phyloP scores from a whole-genome alignment of 2,888 invertebrate species.

The Pristionchus maxplancki region DNA sequence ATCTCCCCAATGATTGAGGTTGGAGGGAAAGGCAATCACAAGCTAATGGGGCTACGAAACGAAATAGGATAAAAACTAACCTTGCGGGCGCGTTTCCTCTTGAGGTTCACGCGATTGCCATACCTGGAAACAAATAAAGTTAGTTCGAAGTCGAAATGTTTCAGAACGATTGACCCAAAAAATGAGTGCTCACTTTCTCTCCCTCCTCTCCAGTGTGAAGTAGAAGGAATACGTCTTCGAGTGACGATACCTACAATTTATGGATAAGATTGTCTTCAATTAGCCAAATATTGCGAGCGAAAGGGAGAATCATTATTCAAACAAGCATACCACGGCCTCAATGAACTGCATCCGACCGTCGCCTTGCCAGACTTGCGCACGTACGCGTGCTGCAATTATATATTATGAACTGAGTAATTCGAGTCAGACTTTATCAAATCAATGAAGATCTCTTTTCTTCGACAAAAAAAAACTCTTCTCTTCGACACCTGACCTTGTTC shows the following conservation, averaged over 20 bases:
- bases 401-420: background rate
- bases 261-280: too few relatives aligned
- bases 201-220: conserved; percentile 63
- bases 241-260: conserved; percentile 38
- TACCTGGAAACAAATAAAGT: conserved; percentile 26
- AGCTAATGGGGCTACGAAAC: background rate
- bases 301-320: too few relatives aligned
- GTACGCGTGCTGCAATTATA: conserved; percentile 37
- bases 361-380: conserved; percentile 28
- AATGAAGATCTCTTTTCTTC: background rate
- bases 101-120: conserved; percentile 37
- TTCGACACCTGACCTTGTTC: conserved; percentile 60
- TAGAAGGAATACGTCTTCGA: conserved; percentile 63
- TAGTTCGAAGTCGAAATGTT: background rate
- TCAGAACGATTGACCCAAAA: too few relatives aligned
- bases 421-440: background rate
- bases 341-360: conserved; percentile 28
- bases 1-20: background rate
- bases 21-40: conserved; percentile 5
- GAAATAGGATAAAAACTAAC: background rate
- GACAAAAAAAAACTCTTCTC: background rate
- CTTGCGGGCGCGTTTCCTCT: conserved; percentile 47
- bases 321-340: conserved; percentile 37
- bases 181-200: conserved; percentile 55
- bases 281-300: too few relatives aligned